These are phyloP conservation scores for Cyrtorhinus lividipennis DNA, from an alignment of 1,140 invertebrate genomes.

Conservation along the genomic window DNA sequence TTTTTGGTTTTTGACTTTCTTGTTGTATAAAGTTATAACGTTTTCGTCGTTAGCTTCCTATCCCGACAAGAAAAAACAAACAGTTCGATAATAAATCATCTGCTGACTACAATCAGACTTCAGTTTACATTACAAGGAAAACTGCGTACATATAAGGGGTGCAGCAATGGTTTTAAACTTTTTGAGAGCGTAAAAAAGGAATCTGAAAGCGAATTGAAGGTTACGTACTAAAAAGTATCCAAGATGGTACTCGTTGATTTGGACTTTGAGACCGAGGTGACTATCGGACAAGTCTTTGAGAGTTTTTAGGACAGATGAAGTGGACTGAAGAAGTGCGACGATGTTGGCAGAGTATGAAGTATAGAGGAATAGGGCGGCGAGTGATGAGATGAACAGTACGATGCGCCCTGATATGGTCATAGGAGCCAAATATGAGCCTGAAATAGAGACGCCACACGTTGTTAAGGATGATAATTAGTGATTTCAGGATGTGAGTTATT, in stretches of 20 bases:
- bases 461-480: too few species aligned
- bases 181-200: too few species aligned
- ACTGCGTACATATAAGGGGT: too few species aligned
- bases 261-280: slow-evolving; percentile 40
- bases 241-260: slow-evolving; percentile 42
- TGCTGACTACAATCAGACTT: too few species aligned
- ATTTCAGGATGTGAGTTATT: too few species aligned
- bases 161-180: too few species aligned
- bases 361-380: not conserved
- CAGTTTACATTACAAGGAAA: too few species aligned
- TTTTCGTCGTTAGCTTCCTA: slow-evolving; percentile 42
- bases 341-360: not conserved
- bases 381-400: not conserved
- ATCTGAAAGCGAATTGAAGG: too few species aligned
- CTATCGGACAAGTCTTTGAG: slow-evolving; percentile 43
- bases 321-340: slow-evolving; percentile 32
- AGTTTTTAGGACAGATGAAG: slow-evolving; percentile 44
- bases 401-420: not conserved
- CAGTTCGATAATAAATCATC: too few species aligned
- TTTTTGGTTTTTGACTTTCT: slow-evolving; percentile 41
- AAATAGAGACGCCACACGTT: not conserved
- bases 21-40: slow-evolving; percentile 39
- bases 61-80: too few species aligned
- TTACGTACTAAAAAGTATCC: not conserved
- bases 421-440: not conserved